These are phyloP conservation scores for Characodon lateralis DNA, from an alignment of 2,797 vertebrate genomes.

Conservation along the genomic window DNA sequence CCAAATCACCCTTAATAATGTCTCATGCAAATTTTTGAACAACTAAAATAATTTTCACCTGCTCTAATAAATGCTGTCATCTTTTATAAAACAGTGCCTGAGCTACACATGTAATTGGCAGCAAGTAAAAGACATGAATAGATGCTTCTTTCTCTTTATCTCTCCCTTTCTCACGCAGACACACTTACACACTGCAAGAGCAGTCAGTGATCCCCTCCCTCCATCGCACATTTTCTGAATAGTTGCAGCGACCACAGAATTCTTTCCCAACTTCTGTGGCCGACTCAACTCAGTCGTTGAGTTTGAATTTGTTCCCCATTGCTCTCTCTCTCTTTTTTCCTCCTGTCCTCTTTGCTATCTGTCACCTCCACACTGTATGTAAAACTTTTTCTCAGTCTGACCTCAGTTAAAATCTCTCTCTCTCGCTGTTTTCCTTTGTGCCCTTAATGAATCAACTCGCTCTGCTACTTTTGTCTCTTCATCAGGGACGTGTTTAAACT, in stretches of 20 bases:
- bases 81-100: not conserved
- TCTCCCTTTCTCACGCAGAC: slow-evolving; percentile 7
- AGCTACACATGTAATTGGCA: no score
- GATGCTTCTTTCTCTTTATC: not conserved
- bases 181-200: slow-evolving; percentile 4
- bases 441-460: not conserved
- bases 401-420: not conserved
- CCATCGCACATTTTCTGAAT: slow-evolving; percentile 82
- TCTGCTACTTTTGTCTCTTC: not conserved
- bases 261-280: slow-evolving; percentile 82
- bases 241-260: slow-evolving; percentile 81
- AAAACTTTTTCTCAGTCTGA: slow-evolving; percentile 11
- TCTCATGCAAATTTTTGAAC: not conserved
- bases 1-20: not conserved
- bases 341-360: slow-evolving; percentile 9
- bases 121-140: not conserved
- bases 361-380: slow-evolving; percentile 12
- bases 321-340: slow-evolving; percentile 16
- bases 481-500: not conserved
- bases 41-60: no score
- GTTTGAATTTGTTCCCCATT: slow-evolving; percentile 52
- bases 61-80: not conserved
- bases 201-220: slow-evolving; percentile 63
- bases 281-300: slow-evolving; percentile 65
- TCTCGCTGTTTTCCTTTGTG: not conserved